phyloP scores from a whole-genome alignment of 2,888 invertebrate species.

The Meghimatium bilineatum region DNA sequence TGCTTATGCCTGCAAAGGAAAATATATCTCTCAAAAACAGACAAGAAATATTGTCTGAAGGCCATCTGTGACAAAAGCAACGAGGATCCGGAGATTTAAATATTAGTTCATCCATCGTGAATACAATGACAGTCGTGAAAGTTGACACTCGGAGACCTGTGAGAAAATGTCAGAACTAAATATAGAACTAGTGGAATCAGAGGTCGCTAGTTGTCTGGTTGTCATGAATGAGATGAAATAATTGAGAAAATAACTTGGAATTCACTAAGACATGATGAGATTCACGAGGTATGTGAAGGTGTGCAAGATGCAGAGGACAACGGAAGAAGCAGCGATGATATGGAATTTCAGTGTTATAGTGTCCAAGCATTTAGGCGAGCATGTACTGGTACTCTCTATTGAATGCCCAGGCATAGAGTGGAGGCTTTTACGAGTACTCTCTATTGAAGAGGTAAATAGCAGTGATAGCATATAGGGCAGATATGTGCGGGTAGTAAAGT shows the following conservation, averaged over 20 bases:
- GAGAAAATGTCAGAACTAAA: slow-evolving; percentile 13
- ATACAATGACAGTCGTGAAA: background rate
- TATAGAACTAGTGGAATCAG: background rate
- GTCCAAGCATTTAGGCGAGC: too few relatives aligned
- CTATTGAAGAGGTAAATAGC: too few relatives aligned
- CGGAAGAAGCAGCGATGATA: background rate
- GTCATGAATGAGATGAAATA: background rate
- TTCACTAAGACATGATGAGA: background rate
- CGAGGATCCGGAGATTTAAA: background rate
- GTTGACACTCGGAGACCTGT: background rate
- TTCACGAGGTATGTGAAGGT: background rate
- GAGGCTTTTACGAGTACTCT: too few relatives aligned
- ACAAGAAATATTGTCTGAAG: background rate
- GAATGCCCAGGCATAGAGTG: too few relatives aligned
- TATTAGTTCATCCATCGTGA: background rate
- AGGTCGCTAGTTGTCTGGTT: background rate
- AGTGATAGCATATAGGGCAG: too few relatives aligned
- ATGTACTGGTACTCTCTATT: too few relatives aligned
- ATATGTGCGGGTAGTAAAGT: too few relatives aligned
- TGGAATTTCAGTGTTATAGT: background rate
- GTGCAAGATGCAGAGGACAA: background rate
- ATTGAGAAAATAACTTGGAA: background rate
- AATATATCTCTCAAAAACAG: background rate
- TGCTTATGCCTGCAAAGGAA: too few relatives aligned
- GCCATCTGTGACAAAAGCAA: background rate